Evolutionary conservation across 2,888 invertebrate species (phyloP).

Genomic region (Cheilosia variabilis): DNA sequence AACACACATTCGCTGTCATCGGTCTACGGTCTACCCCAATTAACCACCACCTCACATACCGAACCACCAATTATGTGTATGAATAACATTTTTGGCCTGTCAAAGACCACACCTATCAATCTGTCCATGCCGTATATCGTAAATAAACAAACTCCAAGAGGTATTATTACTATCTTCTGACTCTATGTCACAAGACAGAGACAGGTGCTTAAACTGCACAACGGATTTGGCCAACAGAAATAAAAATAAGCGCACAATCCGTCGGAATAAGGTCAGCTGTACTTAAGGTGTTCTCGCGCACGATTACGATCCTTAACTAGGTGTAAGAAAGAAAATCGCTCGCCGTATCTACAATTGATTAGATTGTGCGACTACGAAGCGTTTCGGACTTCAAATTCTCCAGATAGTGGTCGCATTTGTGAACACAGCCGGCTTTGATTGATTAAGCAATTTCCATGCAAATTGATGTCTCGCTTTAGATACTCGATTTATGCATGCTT

Average conservation of each 20-base stretch:
- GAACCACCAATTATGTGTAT: constrained; percentile 60
- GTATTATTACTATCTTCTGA: not conserved
- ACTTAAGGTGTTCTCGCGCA: constrained; percentile 1
- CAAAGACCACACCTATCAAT: constrained; percentile 54
- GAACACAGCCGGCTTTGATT: constrained; percentile 35
- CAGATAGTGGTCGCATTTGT: not conserved
- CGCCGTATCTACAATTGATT: constrained; percentile 45
- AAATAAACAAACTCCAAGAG: constrained; percentile 32
- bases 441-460: constrained; percentile 69
- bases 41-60: constrained; percentile 58
- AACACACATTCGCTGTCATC: constrained; percentile 44
- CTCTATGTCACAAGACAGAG: constrained; percentile 48
- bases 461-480: constrained; percentile 55
- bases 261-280: constrained; percentile 36
- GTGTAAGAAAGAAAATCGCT: not conserved
- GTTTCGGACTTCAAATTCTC: not conserved
- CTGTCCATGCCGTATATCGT: constrained; percentile 48
- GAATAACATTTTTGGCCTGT: constrained; percentile 46
- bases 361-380: constrained; percentile 31
- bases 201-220: constrained; percentile 38
- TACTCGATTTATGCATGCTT: constrained; percentile 55
- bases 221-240: not conserved
- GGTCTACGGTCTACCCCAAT: constrained; percentile 50
- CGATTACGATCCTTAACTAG: constrained; percentile 23
- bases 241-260: not conserved